Evolutionary conservation across 2,113 vertebrate species (phyloP).

Genomic region (Leptobrachium leishanense): DNA sequence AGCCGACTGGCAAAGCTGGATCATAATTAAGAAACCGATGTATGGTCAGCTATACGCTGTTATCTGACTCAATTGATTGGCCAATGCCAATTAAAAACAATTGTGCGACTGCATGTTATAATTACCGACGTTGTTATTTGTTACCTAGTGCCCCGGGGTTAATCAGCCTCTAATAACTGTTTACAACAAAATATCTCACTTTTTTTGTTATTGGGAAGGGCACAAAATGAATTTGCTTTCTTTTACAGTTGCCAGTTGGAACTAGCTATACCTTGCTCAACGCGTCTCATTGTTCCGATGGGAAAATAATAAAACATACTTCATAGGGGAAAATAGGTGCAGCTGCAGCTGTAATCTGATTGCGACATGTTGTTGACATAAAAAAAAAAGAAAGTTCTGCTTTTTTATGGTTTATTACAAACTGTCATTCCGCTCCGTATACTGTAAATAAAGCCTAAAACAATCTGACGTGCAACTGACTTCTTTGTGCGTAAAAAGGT

Average conservation of each 20-base stretch:
- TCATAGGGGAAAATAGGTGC: background rate
- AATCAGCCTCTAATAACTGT: constrained; percentile 1
- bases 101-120: background rate
- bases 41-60: background rate
- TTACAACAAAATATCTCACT: background rate
- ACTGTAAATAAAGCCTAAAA: constrained; percentile 10
- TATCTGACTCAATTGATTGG: background rate
- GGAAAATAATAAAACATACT: background rate
- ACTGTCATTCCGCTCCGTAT: constrained; percentile 6
- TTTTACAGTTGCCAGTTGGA: background rate
- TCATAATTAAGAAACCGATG: background rate
- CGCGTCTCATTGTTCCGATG: background rate
- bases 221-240: constrained; percentile 1
- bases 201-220: constrained; percentile 1
- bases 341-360: constrained; percentile 15
- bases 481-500: background rate
- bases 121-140: background rate
- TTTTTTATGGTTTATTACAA: constrained; percentile 23
- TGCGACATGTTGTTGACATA: constrained; percentile 7
- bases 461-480: background rate
- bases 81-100: background rate
- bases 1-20: background rate
- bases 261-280: background rate
- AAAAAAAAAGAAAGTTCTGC: constrained; percentile 3
- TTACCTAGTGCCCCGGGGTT: background rate